Conservation (phyloP, 2,113 vertebrate genomes). For the Microtus richardsoni region DNA sequence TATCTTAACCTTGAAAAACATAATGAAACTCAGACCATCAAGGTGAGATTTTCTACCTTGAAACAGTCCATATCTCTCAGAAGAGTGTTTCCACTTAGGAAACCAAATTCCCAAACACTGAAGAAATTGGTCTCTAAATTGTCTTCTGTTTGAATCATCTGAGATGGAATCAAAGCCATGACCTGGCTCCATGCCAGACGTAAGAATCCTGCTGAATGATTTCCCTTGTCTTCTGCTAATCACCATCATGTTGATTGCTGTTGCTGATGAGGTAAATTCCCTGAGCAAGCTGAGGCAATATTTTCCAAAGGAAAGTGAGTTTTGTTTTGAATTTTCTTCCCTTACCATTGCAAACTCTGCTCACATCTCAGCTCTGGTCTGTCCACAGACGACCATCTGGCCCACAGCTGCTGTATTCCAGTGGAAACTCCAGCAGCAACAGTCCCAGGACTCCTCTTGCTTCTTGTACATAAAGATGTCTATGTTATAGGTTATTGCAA, state of each 20-base stretch:
- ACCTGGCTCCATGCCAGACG: background rate
- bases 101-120: background rate
- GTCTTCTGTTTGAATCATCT: slow-evolving; percentile 1
- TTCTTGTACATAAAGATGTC: slow-evolving; percentile 64
- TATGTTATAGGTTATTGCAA: background rate
- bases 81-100: slow-evolving; percentile 44
- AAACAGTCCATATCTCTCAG: background rate
- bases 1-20: background rate
- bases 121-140: background rate
- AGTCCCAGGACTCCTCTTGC: slow-evolving; percentile 52
- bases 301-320: slow-evolving; percentile 75
- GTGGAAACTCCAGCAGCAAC: slow-evolving; percentile 52
- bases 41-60: background rate
- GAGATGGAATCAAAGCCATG: background rate
- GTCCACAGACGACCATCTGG: slow-evolving; percentile 52
- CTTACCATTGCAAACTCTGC: slow-evolving; percentile 39
- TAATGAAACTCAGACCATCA: background rate
- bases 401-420: slow-evolving; percentile 64
- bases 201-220: background rate
- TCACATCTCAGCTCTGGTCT: slow-evolving; percentile 23
- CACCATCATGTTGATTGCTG: background rate
- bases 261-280: slow-evolving; percentile 73
- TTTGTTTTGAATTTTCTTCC: slow-evolving; percentile 63
- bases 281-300: slow-evolving; percentile 73
- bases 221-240: slow-evolving; percentile 51